Conservation (phyloP, 2,797 vertebrate species). For the Taenioides sp. region DNA sequence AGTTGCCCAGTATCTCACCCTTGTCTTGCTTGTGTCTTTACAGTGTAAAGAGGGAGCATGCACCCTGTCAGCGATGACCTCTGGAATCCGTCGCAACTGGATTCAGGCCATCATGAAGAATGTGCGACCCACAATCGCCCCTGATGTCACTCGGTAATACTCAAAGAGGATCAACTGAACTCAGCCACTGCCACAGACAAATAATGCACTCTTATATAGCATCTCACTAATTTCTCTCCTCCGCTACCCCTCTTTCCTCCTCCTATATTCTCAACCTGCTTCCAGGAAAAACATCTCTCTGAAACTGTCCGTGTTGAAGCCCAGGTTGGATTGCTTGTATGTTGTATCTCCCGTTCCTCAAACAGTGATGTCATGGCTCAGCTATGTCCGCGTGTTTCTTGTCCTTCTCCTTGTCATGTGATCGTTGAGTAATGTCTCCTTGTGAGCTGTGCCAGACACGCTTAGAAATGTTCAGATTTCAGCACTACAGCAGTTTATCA, state of each 20-base stretch:
- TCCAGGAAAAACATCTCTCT: slow-evolving; percentile 91
- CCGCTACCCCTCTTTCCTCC: slow-evolving; percentile 76
- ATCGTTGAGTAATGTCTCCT: slow-evolving; percentile 68
- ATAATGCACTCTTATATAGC: slow-evolving; percentile 15
- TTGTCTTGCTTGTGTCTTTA: slow-evolving; percentile 36
- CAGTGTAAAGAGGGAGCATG: slow-evolving; percentile 92
- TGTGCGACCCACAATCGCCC: slow-evolving; percentile 87
- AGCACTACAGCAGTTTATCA: slow-evolving; percentile 34
- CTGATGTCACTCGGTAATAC: slow-evolving; percentile 93
- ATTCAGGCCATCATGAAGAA: slow-evolving; percentile 99
- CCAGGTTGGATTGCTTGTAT: slow-evolving; percentile 88
- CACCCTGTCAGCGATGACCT: slow-evolving; percentile 96
- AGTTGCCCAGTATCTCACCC: slow-evolving; percentile 13
- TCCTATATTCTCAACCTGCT: slow-evolving; percentile 67
- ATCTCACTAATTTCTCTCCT: slow-evolving; percentile 44
- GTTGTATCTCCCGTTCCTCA: slow-evolving; percentile 48
- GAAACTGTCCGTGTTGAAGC: slow-evolving; percentile 92
- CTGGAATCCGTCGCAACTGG: slow-evolving; percentile 97
- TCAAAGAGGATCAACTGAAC: slow-evolving; percentile 43
- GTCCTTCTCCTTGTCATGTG: slow-evolving; percentile 66
- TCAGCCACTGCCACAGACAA: slow-evolving; percentile 37
- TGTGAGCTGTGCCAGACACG: slow-evolving; percentile 46
- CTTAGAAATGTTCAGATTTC: slow-evolving; percentile 44
- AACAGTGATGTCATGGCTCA: slow-evolving; percentile 71
- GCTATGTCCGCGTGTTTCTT: slow-evolving; percentile 75